These are phyloP conservation scores for Drosophila buzzatii DNA, from an alignment of 2,888 invertebrate genomes.

Conservation along the genomic window DNA sequence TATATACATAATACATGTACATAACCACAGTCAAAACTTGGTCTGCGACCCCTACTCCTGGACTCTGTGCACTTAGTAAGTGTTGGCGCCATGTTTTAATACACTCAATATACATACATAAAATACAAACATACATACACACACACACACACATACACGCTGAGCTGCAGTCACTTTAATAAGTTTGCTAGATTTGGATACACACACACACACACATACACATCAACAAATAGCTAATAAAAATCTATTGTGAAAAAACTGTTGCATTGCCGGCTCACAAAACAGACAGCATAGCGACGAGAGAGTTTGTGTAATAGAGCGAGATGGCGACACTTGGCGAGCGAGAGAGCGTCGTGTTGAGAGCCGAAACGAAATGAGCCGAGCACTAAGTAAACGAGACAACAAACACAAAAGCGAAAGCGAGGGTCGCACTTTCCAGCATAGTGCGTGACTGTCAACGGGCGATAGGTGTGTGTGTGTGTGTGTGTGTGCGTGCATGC, in stretches of 20 bases:
- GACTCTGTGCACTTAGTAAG: slow-evolving; percentile 37
- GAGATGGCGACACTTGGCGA: slow-evolving; percentile 19
- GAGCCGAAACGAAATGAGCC: slow-evolving; percentile 27
- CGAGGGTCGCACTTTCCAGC: slow-evolving; percentile 52
- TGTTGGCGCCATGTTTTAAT: slow-evolving; percentile 29
- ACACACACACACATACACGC: background rate
- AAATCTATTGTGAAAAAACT: slow-evolving; percentile 71
- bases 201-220: slow-evolving; percentile 1
- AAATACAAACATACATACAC: background rate
- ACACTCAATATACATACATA: slow-evolving; percentile 12
- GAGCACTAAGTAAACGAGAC: slow-evolving; percentile 60
- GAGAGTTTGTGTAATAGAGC: slow-evolving; percentile 22
- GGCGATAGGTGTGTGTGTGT: slow-evolving; percentile 10
- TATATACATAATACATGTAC: slow-evolving; percentile 2
- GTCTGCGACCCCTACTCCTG: background rate
- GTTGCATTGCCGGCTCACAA: slow-evolving; percentile 68
- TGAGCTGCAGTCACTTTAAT: slow-evolving; percentile 41
- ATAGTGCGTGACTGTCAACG: slow-evolving; percentile 48
- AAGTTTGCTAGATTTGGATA: slow-evolving; percentile 56
- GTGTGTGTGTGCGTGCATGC: slow-evolving; percentile 9
- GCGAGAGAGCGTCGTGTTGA: slow-evolving; percentile 29
- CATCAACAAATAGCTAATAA: slow-evolving; percentile 55
- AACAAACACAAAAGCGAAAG: slow-evolving; percentile 78
- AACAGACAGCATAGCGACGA: slow-evolving; percentile 25
- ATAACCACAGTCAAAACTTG: slow-evolving; percentile 21